These are phyloP conservation scores for Menidia beryllina DNA, from an alignment of 2,113 vertebrate genomes.

Conservation along the genomic window DNA sequence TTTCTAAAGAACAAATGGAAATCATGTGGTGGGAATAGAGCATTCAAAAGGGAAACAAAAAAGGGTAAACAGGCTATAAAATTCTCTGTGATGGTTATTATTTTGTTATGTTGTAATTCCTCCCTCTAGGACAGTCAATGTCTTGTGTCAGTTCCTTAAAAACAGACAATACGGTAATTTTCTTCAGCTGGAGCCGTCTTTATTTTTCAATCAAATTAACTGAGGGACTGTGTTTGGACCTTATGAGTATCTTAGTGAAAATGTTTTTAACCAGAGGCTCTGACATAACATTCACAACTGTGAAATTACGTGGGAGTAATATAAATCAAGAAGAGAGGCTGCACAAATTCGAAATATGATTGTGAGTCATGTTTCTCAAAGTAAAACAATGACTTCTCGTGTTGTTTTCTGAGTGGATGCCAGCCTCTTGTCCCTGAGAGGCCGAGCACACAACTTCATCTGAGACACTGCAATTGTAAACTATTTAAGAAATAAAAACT, in stretches of 20 bases:
- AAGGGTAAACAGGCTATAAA: too few relatives aligned
- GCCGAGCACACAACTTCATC: background rate
- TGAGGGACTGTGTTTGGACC: background rate
- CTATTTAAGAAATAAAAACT: background rate
- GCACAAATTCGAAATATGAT: background rate
- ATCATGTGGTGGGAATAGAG: too few relatives aligned
- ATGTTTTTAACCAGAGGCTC: background rate
- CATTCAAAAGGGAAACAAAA: too few relatives aligned
- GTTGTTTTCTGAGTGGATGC: background rate
- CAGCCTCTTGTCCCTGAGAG: background rate
- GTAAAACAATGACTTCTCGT: background rate
- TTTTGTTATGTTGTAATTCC: too few relatives aligned
- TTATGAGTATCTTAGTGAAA: background rate
- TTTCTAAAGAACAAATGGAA: too few relatives aligned
- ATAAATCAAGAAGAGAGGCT: background rate
- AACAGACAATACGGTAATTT: too few relatives aligned
- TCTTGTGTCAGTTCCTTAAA: too few relatives aligned
- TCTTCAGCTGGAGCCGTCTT: too few relatives aligned
- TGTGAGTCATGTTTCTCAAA: background rate
- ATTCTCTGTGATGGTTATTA: too few relatives aligned
- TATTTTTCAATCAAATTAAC: too few relatives aligned
- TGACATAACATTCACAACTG: background rate
- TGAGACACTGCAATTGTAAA: background rate
- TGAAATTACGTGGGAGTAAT: background rate
- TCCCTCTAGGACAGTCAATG: too few relatives aligned